These are phyloP conservation scores for Stomatorhinus walkeri DNA, from an alignment of 2,797 vertebrate species.

Conservation along the genomic window DNA sequence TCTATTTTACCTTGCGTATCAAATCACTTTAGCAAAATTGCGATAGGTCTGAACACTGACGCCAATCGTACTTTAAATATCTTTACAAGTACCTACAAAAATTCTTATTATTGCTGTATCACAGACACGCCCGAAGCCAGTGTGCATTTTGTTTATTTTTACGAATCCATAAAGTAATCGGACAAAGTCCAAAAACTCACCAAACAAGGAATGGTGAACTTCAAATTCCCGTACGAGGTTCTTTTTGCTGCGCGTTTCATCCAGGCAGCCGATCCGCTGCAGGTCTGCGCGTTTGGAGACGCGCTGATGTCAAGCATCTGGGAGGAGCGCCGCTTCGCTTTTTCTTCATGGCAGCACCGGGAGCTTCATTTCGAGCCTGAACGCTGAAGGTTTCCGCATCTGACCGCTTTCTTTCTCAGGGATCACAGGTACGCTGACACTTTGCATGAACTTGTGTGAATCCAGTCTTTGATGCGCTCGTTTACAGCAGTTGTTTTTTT, in stretches of 20 bases:
- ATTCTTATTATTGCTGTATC: background rate
- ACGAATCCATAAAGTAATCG: background rate
- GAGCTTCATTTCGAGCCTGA: conserved; percentile 40
- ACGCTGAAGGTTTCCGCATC: conserved; percentile 38
- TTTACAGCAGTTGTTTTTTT: background rate
- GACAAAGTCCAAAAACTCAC: background rate
- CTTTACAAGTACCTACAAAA: background rate
- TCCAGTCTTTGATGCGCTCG: background rate
- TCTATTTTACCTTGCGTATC: background rate
- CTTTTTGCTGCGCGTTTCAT: background rate
- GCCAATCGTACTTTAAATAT: background rate
- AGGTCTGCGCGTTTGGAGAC: background rate
- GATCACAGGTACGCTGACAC: conserved; percentile 1
- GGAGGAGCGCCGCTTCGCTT: conserved; percentile 51
- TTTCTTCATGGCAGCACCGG: conserved; percentile 28
- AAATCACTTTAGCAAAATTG: background rate
- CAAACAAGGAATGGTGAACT: background rate
- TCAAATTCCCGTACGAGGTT: background rate
- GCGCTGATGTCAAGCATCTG: conserved; percentile 24
- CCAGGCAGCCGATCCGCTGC: background rate
- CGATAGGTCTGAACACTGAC: background rate
- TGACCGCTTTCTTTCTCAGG: conserved; percentile 20
- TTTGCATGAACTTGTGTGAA: background rate
- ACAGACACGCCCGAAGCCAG: background rate
- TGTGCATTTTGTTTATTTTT: background rate